phyloP scores from a whole-genome alignment of 2,888 invertebrate genomes.

The Mystacides longicornis region DNA sequence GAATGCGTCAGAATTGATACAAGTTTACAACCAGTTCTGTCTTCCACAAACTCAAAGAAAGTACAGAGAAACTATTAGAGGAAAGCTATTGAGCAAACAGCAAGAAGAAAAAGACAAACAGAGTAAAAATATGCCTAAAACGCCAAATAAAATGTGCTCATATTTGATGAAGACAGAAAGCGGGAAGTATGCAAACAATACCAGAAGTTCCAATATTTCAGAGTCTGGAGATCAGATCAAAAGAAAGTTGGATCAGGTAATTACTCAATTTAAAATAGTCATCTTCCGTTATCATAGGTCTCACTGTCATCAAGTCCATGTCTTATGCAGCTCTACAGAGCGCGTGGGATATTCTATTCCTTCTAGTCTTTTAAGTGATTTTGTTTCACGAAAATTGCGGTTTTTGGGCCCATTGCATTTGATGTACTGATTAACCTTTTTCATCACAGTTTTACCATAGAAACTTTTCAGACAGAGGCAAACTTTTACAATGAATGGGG shows the following conservation, averaged over 20 bases:
- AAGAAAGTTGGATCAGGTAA: not conserved
- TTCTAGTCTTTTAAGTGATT: no score
- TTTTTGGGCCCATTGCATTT: no score
- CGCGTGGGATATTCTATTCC: no score
- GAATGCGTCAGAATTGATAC: conserved; percentile 34
- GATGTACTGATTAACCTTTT: no score
- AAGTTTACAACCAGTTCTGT: conserved; percentile 42
- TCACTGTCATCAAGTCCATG: no score
- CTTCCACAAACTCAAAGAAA: conserved; percentile 44
- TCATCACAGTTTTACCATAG: no score
- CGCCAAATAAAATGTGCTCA: not conserved
- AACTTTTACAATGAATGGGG: no score
- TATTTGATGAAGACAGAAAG: not conserved
- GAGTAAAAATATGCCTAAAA: not conserved
- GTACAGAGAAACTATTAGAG: conserved; percentile 37
- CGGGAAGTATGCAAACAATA: not conserved
- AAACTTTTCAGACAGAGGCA: no score
- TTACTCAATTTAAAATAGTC: no score
- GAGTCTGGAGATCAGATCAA: not conserved
- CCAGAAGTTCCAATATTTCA: not conserved
- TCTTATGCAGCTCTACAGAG: no score
- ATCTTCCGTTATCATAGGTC: not conserved
- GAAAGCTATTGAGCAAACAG: conserved; percentile 5
- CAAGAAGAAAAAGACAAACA: conserved; percentile 9
- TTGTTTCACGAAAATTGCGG: no score